These are phyloP conservation scores for Bombylius major DNA, from an alignment of 2,888 invertebrate species.

Conservation along the genomic window DNA sequence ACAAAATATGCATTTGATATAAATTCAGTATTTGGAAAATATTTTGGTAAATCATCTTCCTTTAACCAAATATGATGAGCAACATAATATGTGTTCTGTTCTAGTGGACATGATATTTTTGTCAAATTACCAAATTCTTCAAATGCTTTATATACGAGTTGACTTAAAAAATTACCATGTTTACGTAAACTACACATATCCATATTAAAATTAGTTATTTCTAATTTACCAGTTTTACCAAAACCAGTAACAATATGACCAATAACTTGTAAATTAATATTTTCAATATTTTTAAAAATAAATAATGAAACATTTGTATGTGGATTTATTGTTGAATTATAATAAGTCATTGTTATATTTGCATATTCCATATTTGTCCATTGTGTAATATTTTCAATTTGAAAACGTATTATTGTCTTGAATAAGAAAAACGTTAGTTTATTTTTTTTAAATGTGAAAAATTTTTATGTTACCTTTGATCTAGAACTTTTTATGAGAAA, in stretches of 20 bases:
- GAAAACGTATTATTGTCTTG: background rate
- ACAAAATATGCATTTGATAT: background rate
- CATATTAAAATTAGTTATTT: background rate
- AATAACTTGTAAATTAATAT: background rate
- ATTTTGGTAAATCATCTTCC: background rate
- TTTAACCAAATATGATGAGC: background rate
- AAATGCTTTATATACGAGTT: background rate
- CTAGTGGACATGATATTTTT: background rate
- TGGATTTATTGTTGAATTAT: background rate
- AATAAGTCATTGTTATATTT: background rate
- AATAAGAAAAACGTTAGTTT: too few species aligned
- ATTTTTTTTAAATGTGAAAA: too few species aligned
- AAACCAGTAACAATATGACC: background rate
- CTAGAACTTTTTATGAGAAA: too few species aligned
- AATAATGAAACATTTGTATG: background rate
- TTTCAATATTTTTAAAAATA: background rate
- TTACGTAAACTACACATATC: background rate
- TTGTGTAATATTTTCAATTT: background rate
- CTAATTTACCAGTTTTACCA: background rate
- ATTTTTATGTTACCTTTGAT: too few species aligned
- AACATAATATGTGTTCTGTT: background rate
- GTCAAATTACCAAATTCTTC: background rate
- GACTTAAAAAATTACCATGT: background rate
- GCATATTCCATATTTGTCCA: background rate
- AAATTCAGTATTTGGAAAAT: background rate